These are phyloP conservation scores for Selenia dentaria DNA, from an alignment of 2,888 invertebrate genomes.

Conservation along the genomic window DNA sequence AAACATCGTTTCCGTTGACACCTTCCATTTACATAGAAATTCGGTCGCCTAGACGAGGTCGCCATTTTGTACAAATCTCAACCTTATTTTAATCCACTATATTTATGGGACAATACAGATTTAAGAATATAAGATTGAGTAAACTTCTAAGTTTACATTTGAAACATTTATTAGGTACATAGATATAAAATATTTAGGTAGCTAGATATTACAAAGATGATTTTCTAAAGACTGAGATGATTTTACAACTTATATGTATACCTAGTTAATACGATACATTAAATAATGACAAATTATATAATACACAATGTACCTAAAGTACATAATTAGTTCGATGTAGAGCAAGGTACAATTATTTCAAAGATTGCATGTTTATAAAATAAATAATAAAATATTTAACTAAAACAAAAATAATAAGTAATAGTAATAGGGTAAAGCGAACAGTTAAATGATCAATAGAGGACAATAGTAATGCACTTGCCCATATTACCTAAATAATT, in stretches of 20 bases:
- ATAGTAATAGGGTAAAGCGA: constrained; percentile 79
- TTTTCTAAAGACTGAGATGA: constrained; percentile 70
- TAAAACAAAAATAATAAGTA: constrained; percentile 80
- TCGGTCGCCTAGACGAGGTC: constrained; percentile 83
- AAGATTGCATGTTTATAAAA: constrained; percentile 70
- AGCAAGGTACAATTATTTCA: constrained; percentile 59
- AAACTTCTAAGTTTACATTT: constrained; percentile 79
- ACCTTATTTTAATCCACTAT: constrained; percentile 66
- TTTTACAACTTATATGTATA: constrained; percentile 42
- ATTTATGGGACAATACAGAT: constrained; percentile 77
- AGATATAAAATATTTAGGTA: constrained; percentile 73
- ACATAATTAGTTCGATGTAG: constrained; percentile 64
- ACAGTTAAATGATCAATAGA: constrained; percentile 77
- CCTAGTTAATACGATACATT: constrained; percentile 32
- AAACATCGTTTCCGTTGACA: constrained; percentile 28
- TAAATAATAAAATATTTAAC: constrained; percentile 84
- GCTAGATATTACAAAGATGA: constrained; percentile 70
- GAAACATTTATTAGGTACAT: constrained; percentile 79
- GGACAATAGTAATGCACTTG: constrained; percentile 83
- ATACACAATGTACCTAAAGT: constrained; percentile 56
- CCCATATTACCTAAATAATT: constrained; percentile 83
- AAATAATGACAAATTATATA: constrained; percentile 36
- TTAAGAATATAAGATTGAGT: constrained; percentile 71
- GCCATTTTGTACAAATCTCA: constrained; percentile 80
- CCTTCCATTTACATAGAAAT: constrained; percentile 70